Conservation (phyloP, 1,140 invertebrate species). For the Arctopsyche grandis region DNA sequence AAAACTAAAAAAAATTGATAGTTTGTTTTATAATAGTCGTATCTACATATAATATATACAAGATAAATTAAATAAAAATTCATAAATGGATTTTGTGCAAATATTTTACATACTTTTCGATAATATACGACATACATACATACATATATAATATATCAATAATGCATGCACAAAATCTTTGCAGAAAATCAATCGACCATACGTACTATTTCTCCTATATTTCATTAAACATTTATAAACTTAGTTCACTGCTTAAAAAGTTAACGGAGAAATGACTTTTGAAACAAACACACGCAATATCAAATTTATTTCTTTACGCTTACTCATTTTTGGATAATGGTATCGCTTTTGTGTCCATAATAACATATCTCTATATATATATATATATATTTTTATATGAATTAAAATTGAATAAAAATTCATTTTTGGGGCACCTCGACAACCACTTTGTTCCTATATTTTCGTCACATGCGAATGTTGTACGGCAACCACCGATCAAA, state of each 20-base stretch:
- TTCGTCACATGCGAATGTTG: conserved; percentile 17
- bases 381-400: not conserved
- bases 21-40: too few relatives aligned
- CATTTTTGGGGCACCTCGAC: conserved; percentile 19
- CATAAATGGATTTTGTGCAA: not conserved
- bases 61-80: not conserved
- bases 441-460: not conserved
- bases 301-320: conserved; percentile 59
- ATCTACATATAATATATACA: too few relatives aligned
- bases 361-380: not conserved
- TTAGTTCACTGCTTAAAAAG: conserved; percentile 16
- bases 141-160: too few relatives aligned
- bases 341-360: conserved; percentile 55
- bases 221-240: too few relatives aligned
- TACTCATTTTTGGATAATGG: conserved; percentile 68
- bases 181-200: conserved; percentile 1
- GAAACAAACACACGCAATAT: conserved; percentile 48
- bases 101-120: not conserved
- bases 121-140: not conserved
- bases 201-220: not conserved
- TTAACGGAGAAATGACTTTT: not conserved
- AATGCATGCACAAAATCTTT: conserved; percentile 16
- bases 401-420: not conserved
- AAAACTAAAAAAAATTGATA: too few relatives aligned
- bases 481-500: conserved; percentile 22